phyloP scores from a whole-genome alignment of 35 echinoderm and acorn worm species.

The Anneissia japonica region DNA sequence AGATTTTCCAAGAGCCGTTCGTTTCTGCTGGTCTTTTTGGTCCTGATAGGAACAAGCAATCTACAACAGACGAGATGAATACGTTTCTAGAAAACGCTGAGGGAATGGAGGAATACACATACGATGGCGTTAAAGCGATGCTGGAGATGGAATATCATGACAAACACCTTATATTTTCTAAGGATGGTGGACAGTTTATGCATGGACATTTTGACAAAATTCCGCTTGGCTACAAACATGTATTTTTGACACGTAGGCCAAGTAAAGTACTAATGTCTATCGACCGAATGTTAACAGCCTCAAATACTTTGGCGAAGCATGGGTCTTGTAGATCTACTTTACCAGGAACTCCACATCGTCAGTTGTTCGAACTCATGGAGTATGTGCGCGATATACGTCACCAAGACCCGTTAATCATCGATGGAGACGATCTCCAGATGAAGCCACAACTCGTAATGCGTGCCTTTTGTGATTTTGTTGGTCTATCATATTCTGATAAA shows the following conservation, averaged over 20 bases:
- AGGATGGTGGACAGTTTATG: background rate
- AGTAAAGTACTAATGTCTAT: background rate
- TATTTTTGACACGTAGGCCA: background rate
- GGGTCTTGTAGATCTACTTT: background rate
- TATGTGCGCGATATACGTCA: background rate
- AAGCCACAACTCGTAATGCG: background rate
- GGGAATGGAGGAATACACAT: background rate
- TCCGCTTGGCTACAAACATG: background rate
- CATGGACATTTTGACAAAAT: background rate
- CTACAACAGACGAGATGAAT: background rate
- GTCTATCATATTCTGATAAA: background rate
- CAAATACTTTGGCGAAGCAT: background rate
- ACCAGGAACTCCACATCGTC: background rate
- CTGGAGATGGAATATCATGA: background rate
- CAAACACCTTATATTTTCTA: background rate
- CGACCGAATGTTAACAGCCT: background rate
- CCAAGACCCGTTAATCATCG: background rate
- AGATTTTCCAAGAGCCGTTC: background rate
- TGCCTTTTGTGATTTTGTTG: background rate
- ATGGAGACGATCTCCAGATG: background rate
- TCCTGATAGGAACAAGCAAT: background rate
- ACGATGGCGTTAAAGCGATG: background rate
- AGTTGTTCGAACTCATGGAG: background rate
- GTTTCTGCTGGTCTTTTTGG: background rate
- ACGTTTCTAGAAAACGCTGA: background rate